These are phyloP conservation scores for Plutella xylostella DNA, from an alignment of 2,888 invertebrate species.

Conservation along the genomic window DNA sequence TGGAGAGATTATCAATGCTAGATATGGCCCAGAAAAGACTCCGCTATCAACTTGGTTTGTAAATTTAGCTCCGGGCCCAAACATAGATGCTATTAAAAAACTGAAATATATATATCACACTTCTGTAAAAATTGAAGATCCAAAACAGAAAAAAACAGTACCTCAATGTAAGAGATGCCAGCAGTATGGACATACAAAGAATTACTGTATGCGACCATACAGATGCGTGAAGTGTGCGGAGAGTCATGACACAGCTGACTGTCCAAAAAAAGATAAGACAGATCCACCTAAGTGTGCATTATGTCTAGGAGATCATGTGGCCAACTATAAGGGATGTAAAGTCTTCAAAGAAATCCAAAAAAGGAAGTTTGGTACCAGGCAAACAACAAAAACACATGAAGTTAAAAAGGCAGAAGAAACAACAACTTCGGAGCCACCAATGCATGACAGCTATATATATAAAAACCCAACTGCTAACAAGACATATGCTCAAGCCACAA, in stretches of 20 bases:
- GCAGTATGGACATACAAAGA: background rate
- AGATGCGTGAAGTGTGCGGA: conserved; percentile 10
- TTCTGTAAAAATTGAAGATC: background rate
- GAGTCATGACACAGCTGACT: conserved; percentile 7
- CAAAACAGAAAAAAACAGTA: background rate
- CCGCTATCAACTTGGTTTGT: background rate
- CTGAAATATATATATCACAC: background rate
- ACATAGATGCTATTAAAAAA: background rate
- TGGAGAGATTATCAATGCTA: too few relatives aligned
- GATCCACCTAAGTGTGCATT: conserved; percentile 8
- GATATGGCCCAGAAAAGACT: background rate
- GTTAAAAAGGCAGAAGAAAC: background rate
- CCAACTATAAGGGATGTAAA: conserved; percentile 2
- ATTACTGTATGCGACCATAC: conserved; percentile 3
- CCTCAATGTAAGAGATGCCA: too few relatives aligned
- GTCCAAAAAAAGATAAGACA: conserved; percentile 5
- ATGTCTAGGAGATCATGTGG: conserved; percentile 5
- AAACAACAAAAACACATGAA: background rate
- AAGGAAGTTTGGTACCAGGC: background rate
- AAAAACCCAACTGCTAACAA: background rate
- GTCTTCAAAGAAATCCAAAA: background rate
- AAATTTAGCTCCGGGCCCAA: background rate
- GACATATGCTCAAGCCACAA: background rate
- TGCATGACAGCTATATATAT: too few relatives aligned
- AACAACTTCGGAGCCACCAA: too few relatives aligned